Percentiles rank a stretch among this genome's conserved stretches.
These are phyloP conservation scores for Gymnothorax reevesii DNA, from an alignment of 2,797 vertebrate genomes.

Conservation along the genomic window DNA sequence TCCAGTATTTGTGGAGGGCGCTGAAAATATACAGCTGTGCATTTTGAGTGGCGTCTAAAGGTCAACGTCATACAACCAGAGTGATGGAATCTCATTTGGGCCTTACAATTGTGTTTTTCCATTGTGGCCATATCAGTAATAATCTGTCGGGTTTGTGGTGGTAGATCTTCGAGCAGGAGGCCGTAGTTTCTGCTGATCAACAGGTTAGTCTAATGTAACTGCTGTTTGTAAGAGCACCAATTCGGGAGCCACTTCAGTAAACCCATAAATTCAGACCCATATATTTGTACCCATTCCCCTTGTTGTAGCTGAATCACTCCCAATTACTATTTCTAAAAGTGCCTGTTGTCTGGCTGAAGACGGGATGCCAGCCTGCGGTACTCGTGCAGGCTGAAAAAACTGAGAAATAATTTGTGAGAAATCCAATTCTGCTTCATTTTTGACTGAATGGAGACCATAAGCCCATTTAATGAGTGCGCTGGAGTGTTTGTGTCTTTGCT, in stretches of 20 bases:
- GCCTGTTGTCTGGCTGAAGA: not conserved
- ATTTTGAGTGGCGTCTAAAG: not conserved
- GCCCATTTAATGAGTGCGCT: constrained; percentile 65
- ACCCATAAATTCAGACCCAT: not conserved
- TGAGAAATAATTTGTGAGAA: constrained; percentile 51
- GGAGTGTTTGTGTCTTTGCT: constrained; percentile 53
- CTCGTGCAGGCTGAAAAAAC: not conserved
- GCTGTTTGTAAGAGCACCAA: not conserved
- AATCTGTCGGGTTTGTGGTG: not conserved
- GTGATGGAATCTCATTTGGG: not conserved
- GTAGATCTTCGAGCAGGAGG: not conserved
- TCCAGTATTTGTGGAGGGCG: too few species aligned
- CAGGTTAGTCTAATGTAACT: not conserved
- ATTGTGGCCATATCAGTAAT: not conserved
- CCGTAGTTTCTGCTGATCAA: not conserved
- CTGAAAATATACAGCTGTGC: not conserved
- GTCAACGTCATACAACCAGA: not conserved
- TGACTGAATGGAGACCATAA: constrained; percentile 61
- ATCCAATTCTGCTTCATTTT: constrained; percentile 55
- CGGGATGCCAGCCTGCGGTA: not conserved
- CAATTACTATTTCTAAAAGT: not conserved
- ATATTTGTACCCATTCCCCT: not conserved
- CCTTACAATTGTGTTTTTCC: not conserved
- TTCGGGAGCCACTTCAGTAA: not conserved
- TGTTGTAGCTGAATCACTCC: not conserved